These are phyloP conservation scores for Campylomormyrus numenius DNA, from an alignment of 2,113 vertebrate genomes.

Conservation along the genomic window DNA sequence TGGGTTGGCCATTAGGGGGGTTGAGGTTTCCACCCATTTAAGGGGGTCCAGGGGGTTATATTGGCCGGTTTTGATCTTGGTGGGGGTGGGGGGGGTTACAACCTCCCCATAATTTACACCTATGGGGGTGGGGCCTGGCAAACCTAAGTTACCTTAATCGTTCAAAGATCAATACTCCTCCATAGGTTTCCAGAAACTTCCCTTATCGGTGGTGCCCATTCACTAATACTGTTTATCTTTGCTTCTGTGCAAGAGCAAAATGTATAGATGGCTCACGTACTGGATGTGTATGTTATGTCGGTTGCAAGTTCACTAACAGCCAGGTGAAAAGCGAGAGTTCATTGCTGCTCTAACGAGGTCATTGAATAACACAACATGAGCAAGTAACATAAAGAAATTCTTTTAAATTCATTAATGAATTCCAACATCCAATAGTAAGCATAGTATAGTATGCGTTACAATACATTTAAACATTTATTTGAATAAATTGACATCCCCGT, in stretches of 20 bases:
- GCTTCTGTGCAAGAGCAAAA: neutral
- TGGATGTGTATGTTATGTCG: neutral
- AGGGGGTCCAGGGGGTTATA: neutral
- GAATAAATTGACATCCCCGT: neutral
- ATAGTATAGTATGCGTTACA: neutral
- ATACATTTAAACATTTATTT: neutral
- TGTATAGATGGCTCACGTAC: neutral
- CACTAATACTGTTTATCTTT: neutral
- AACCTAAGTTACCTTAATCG: neutral
- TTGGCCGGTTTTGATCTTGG: neutral
- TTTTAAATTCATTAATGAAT: neutral
- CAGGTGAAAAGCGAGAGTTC: neutral
- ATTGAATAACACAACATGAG: neutral
- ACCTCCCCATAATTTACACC: neutral
- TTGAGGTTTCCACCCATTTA: too few relatives aligned
- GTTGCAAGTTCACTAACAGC: neutral
- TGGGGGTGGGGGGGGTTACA: neutral
- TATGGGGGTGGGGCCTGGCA: neutral
- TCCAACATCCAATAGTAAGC: neutral
- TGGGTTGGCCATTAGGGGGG: neutral
- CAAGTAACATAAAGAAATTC: neutral
- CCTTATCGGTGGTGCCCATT: neutral
- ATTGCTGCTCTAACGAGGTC: neutral
- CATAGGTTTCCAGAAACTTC: neutral
- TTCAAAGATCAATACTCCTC: neutral